phyloP scores from a whole-genome alignment of 2,888 invertebrate genomes.

The Acanthosepion lycidas region DNA sequence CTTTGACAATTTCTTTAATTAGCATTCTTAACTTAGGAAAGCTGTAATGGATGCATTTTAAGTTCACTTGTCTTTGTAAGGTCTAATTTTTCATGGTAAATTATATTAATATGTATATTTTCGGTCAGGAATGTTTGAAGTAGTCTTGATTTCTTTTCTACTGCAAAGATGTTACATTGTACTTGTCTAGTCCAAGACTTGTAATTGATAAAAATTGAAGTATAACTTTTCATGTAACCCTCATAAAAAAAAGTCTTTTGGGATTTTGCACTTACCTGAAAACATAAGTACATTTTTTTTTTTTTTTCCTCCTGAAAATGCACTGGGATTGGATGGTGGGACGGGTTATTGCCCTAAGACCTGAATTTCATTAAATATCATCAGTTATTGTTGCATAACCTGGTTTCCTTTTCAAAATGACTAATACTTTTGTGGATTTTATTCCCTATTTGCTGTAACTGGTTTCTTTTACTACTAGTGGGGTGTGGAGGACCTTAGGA shows the following conservation, averaged over 20 bases:
- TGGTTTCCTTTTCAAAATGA: neutral
- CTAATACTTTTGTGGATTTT: neutral
- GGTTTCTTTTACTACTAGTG: neutral
- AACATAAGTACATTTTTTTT: neutral
- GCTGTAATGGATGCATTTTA: neutral
- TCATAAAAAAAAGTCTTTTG: neutral
- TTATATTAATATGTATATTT: neutral
- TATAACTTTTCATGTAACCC: too few species aligned
- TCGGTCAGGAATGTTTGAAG: neutral
- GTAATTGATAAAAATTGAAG: neutral
- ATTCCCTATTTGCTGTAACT: neutral
- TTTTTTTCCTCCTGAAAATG: neutral
- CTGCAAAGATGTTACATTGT: constrained; percentile 12
- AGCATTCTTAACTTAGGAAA: neutral
- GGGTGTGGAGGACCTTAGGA: neutral
- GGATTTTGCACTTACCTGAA: neutral
- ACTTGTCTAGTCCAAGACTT: constrained; percentile 33
- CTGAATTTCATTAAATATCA: constrained; percentile 21
- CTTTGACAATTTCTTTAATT: too few species aligned
- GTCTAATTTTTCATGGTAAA: neutral
- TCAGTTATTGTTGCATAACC: neutral
- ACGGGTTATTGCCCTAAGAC: neutral
- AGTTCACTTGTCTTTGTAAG: neutral
- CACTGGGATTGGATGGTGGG: neutral
- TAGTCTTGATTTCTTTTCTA: neutral